These are phyloP conservation scores for Drosophila rhopaloa DNA, from an alignment of 1,140 invertebrate genomes.

Conservation along the genomic window DNA sequence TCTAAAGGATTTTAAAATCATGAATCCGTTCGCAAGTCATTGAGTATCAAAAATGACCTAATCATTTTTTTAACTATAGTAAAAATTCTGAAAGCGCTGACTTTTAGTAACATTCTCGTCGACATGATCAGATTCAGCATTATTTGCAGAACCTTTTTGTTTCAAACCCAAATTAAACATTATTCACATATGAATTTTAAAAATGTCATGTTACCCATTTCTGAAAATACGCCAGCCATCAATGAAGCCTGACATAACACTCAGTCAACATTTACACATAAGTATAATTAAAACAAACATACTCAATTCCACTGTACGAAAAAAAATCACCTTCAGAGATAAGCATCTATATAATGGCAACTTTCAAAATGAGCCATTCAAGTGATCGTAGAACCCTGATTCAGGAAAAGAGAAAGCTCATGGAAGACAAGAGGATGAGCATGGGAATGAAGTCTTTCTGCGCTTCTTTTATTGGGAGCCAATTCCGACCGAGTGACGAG, in stretches of 20 bases:
- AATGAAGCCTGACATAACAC: background rate
- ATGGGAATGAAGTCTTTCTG: background rate
- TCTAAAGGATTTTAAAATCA: too few relatives aligned
- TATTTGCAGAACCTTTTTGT: too few relatives aligned
- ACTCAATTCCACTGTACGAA: background rate
- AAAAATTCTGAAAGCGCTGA: too few relatives aligned
- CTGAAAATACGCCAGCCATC: background rate
- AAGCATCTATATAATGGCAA: background rate
- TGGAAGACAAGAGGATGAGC: slow-evolving; percentile 5
- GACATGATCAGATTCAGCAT: too few relatives aligned
- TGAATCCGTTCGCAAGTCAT: too few relatives aligned
- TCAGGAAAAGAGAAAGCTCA: slow-evolving; percentile 4
- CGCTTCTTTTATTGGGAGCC: background rate
- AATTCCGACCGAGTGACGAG: background rate
- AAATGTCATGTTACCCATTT: too few relatives aligned
- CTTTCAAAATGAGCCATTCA: background rate
- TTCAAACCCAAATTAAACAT: too few relatives aligned
- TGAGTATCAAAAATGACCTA: too few relatives aligned
- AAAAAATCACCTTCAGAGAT: slow-evolving; percentile 1
- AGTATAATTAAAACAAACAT: background rate
- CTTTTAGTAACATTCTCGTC: too few relatives aligned
- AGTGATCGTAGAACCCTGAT: background rate
- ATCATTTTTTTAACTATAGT: too few relatives aligned
- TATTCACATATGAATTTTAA: too few relatives aligned
- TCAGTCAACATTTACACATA: background rate